Conservation (phyloP, 1,140 invertebrate species). For the Drosophila carrolli region DNA sequence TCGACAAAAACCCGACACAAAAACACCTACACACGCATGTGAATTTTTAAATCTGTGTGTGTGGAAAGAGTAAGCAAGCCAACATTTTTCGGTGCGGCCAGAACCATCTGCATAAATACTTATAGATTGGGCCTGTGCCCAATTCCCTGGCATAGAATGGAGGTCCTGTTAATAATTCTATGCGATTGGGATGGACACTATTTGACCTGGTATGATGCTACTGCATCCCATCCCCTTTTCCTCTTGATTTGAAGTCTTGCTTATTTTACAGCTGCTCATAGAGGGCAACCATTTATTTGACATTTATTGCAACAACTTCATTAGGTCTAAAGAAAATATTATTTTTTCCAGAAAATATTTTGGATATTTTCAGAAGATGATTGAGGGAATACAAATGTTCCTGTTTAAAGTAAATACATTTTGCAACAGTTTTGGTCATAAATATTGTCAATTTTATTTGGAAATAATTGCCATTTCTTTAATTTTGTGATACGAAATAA, state of each 20-base stretch:
- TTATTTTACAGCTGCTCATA: slow-evolving; percentile 32
- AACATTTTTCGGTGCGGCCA: slow-evolving; percentile 12
- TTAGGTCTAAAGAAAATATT: slow-evolving; percentile 33
- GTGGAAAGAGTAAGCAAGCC: slow-evolving; percentile 23
- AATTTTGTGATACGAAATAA: no score
- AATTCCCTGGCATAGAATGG: background rate
- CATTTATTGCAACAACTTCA: slow-evolving; percentile 35
- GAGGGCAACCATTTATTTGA: slow-evolving; percentile 18
- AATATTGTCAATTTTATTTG: no score
- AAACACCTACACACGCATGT: slow-evolving; percentile 36
- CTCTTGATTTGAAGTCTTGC: background rate
- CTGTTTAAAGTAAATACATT: no score
- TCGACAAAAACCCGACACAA: slow-evolving; percentile 38
- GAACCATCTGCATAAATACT: slow-evolving; percentile 72
- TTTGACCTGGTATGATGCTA: background rate
- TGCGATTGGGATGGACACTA: slow-evolving; percentile 1
- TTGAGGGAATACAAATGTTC: no score
- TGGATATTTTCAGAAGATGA: no score
- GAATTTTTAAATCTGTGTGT: slow-evolving; percentile 18
- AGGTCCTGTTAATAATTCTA: slow-evolving; percentile 31
- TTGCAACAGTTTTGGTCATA: no score
- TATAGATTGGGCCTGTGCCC: slow-evolving; percentile 15
- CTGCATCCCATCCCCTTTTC: slow-evolving; percentile 1
- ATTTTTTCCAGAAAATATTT: background rate
- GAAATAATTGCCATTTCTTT: no score